Conservation (phyloP, 1,140 invertebrate species). For the Danaus plexippus region DNA sequence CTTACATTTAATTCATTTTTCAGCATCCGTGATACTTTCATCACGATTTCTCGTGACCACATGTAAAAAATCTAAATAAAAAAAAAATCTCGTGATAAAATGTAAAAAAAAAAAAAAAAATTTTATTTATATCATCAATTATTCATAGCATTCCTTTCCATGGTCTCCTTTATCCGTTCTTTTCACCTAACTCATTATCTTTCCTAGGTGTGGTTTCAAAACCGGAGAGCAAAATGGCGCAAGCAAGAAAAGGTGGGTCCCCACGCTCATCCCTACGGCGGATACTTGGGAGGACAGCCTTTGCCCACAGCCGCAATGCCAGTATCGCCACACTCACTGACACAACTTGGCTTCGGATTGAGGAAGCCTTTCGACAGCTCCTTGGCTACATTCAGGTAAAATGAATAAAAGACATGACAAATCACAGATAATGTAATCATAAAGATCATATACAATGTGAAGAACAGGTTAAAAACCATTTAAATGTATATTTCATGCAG, state of each 20-base stretch:
- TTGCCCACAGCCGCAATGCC: conserved; percentile 73
- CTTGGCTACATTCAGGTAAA: conserved; percentile 73
- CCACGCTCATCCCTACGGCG: conserved; percentile 90
- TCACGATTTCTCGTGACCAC: too few relatives aligned
- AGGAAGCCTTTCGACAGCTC: conserved; percentile 85
- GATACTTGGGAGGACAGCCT: conserved; percentile 78
- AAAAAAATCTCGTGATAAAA: too few relatives aligned
- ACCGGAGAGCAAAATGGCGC: conserved; percentile 92
- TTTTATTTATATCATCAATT: too few relatives aligned
- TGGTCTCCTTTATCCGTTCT: too few relatives aligned
- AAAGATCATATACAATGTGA: not conserved
- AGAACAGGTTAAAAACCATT: not conserved
- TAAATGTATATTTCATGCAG: conserved; percentile 31
- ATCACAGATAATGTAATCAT: not conserved
- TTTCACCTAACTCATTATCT: not conserved
- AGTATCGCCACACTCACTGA: conserved; percentile 80
- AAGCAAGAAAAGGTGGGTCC: conserved; percentile 96
- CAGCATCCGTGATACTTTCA: too few relatives aligned
- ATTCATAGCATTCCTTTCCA: too few relatives aligned
- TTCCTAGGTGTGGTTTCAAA: conserved; percentile 94
- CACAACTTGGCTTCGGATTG: conserved; percentile 79
- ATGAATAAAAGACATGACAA: not conserved
- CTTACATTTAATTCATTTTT: too few relatives aligned
- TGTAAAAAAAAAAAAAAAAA: too few relatives aligned
- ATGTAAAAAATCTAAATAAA: too few relatives aligned